A percentile compares a stretch with the other conserved stretches of the same genome.
phyloP scores from a whole-genome alignment of 1,140 invertebrate genomes.

The Brachionus calyciflorus region DNA sequence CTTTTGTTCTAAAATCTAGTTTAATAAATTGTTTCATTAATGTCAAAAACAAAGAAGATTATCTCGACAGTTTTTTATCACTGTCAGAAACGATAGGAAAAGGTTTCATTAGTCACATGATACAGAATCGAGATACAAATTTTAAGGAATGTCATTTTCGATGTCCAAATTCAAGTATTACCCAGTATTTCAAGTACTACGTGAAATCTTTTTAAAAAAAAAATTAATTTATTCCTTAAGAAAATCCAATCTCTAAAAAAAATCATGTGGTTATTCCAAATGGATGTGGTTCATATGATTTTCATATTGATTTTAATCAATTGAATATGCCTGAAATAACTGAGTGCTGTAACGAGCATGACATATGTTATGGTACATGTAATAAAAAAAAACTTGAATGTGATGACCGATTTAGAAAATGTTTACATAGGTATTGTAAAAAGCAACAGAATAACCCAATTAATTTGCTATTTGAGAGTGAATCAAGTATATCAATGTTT shows the following conservation, averaged over 20 bases:
- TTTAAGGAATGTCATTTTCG: not conserved
- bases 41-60: not conserved
- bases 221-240: not conserved
- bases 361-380: conserved; percentile 42
- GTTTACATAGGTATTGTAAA: not conserved
- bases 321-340: conserved; percentile 30
- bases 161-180: conserved; percentile 10
- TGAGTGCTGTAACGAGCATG: conserved; percentile 30
- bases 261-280: not conserved
- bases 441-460: not conserved
- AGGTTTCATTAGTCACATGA: not conserved
- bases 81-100: not conserved
- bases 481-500: not conserved
- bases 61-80: conserved; percentile 8
- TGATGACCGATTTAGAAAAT: conserved; percentile 30
- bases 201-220: too few relatives aligned
- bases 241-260: not conserved
- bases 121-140: not conserved
- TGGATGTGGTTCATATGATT: conserved; percentile 38
- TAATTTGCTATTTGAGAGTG: not conserved
- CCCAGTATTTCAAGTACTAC: too few relatives aligned
- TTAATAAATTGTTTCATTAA: not conserved
- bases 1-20: too few relatives aligned
- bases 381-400: conserved; percentile 14
- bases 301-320: conserved; percentile 32